These are phyloP conservation scores for Dysdera silvatica DNA, from an alignment of 1,140 invertebrate species.

Conservation along the genomic window DNA sequence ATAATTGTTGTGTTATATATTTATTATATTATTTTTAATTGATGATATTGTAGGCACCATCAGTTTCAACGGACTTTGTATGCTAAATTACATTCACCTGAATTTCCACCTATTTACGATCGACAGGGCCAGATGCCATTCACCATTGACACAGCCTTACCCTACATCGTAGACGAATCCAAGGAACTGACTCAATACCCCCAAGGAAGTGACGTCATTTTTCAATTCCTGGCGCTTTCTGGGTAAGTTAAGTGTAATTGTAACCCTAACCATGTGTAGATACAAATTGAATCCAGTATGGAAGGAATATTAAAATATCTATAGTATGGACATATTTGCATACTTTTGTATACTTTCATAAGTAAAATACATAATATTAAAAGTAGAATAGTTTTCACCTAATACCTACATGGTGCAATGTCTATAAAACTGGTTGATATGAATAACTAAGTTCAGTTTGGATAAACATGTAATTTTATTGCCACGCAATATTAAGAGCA, in stretches of 20 bases:
- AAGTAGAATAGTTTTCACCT: neutral
- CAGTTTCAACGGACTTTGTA: no score
- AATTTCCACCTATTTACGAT: constrained; percentile 11
- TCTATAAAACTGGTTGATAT: no score
- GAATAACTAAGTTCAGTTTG: no score
- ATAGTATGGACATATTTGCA: neutral
- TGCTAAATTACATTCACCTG: constrained; percentile 15
- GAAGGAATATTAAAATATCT: neutral
- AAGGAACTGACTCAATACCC: constrained; percentile 4
- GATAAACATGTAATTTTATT: no score
- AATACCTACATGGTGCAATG: no score
- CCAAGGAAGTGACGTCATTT: constrained; percentile 12
- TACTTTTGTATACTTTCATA: neutral
- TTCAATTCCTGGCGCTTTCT: constrained; percentile 16
- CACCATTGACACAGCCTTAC: constrained; percentile 1
- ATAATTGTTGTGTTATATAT: no score
- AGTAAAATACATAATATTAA: neutral
- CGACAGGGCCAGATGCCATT: constrained; percentile 12
- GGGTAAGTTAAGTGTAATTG: neutral
- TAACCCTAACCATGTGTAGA: neutral
- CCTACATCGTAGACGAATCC: constrained; percentile 6
- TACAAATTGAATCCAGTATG: neutral
- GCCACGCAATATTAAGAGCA: no score
- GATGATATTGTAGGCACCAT: no score
- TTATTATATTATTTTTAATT: no score